Evolutionary conservation across 2,888 invertebrate genomes (phyloP).

Genomic region (Epicampocera succincta): DNA sequence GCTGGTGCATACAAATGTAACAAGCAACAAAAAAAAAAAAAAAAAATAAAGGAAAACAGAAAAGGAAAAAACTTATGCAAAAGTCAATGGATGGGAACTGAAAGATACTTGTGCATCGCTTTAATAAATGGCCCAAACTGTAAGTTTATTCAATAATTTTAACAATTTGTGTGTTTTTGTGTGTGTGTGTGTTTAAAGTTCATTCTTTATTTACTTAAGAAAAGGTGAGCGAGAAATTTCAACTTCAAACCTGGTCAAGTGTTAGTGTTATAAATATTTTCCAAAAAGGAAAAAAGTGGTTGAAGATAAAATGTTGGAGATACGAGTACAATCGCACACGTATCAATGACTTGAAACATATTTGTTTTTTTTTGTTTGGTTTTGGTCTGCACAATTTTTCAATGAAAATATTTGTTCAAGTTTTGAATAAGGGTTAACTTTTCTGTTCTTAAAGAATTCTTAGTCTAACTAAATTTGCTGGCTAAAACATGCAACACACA

Average conservation of each 20-base stretch:
- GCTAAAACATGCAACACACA: slow-evolving; percentile 23
- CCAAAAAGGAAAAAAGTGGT: slow-evolving; percentile 37
- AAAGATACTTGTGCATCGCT: slow-evolving; percentile 39
- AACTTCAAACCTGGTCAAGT: slow-evolving; percentile 57
- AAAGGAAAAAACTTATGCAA: slow-evolving; percentile 51
- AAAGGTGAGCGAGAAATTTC: slow-evolving; percentile 16
- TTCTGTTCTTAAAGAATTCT: slow-evolving; percentile 21
- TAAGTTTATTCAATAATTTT: slow-evolving; percentile 63
- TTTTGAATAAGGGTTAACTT: slow-evolving; percentile 47
- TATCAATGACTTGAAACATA: slow-evolving; percentile 58
- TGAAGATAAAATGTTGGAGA: slow-evolving; percentile 19
- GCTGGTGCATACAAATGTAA: slow-evolving; percentile 22
- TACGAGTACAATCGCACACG: slow-evolving; percentile 1
- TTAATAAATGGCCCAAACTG: slow-evolving; percentile 7
- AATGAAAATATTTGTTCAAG: slow-evolving; percentile 42
- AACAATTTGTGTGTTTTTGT: slow-evolving; percentile 1
- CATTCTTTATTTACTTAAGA: slow-evolving; percentile 28
- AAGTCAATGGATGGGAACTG: slow-evolving; percentile 68
- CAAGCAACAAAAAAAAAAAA: slow-evolving; percentile 4
- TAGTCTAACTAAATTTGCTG: no score
- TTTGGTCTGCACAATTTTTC: slow-evolving; percentile 13
- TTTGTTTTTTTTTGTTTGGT: neutral
- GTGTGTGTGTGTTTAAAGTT: neutral
- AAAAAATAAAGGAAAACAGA: neutral
- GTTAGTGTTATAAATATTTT: slow-evolving; percentile 35